phyloP scores from a whole-genome alignment of 2,888 invertebrate genomes.

The Dryobota labecula region DNA sequence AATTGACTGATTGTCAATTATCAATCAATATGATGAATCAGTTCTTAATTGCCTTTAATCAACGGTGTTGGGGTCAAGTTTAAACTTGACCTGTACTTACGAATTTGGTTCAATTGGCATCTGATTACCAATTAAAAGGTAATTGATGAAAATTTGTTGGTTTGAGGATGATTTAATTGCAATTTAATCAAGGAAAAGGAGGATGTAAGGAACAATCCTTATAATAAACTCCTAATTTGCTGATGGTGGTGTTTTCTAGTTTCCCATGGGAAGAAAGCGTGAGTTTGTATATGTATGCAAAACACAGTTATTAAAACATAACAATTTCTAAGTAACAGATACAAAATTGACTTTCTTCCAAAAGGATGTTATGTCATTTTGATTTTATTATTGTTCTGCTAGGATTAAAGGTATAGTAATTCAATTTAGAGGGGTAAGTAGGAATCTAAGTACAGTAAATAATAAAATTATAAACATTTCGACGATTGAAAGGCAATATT shows the following conservation, averaged over 20 bases:
- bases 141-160: not conserved
- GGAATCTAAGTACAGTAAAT: not conserved
- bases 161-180: not conserved
- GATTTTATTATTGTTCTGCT: not conserved
- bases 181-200: not conserved
- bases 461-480: too few species aligned
- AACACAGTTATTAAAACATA: too few species aligned
- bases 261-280: too few species aligned
- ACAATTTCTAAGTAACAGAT: too few species aligned
- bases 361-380: not conserved
- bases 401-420: not conserved
- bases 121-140: not conserved
- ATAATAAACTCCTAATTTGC: too few species aligned
- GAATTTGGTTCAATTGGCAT: constrained; percentile 6
- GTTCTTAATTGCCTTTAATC: not conserved
- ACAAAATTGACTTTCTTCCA: not conserved
- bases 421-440: not conserved
- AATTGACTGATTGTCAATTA: too few species aligned
- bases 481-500: too few species aligned
- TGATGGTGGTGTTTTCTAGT: not conserved
- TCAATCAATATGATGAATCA: constrained; percentile 5
- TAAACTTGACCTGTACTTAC: not conserved
- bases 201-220: not conserved
- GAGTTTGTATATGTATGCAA: too few species aligned
- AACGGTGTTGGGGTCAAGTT: constrained; percentile 9